Conservation (phyloP, 1,140 invertebrate species). For the Zaprionus gabonicus region DNA sequence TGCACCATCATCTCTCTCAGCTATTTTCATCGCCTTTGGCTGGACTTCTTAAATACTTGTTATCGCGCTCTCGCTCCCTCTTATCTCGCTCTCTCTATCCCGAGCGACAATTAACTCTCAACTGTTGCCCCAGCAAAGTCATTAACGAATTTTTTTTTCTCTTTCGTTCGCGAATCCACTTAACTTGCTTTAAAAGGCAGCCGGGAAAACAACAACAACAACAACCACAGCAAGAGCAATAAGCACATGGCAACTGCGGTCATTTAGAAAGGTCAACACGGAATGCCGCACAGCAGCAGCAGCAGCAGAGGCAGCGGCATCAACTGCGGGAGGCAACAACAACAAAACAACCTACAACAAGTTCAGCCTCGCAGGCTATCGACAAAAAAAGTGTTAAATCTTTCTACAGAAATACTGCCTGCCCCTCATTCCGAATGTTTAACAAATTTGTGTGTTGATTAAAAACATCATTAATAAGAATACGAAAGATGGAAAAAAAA, state of each 20-base stretch:
- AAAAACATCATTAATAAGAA: constrained; percentile 66
- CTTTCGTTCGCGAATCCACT: constrained; percentile 27
- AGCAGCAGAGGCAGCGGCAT: background rate
- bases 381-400: constrained; percentile 15
- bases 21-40: constrained; percentile 3
- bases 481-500: background rate
- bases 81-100: constrained; percentile 10
- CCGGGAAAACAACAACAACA: constrained; percentile 14
- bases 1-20: background rate
- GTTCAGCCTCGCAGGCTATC: constrained; percentile 17
- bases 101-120: constrained; percentile 41
- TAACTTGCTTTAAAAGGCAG: constrained; percentile 31
- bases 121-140: constrained; percentile 40
- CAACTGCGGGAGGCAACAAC: background rate
- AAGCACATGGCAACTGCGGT: constrained; percentile 26
- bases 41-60: constrained; percentile 8
- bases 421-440: constrained; percentile 41
- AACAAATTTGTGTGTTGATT: constrained; percentile 64
- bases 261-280: constrained; percentile 41
- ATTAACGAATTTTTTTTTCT: constrained; percentile 36
- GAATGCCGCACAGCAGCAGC: constrained; percentile 23
- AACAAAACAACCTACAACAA: constrained; percentile 7
- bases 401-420: constrained; percentile 45
- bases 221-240: background rate
- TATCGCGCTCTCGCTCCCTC: background rate